A percentile compares a stretch with the other conserved stretches of the same genome.
These are phyloP conservation scores for Lindbergichthys nudifrons DNA, from an alignment of 2,797 vertebrate genomes.

Conservation along the genomic window DNA sequence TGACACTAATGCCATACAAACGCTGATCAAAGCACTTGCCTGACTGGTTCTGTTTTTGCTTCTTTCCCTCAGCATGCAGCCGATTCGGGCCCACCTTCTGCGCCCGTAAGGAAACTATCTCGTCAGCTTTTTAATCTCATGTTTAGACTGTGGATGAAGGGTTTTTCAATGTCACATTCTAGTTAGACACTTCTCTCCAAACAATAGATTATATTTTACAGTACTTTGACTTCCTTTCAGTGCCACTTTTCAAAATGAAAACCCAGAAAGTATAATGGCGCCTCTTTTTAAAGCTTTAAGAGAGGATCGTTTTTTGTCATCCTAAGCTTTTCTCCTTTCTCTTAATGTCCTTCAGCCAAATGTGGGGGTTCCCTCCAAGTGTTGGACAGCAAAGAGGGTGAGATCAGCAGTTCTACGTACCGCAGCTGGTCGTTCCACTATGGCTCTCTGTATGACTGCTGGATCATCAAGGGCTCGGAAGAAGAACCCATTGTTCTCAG, in stretches of 20 bases:
- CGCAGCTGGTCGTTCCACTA: constrained; percentile 78
- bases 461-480: constrained; percentile 83
- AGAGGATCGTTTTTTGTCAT: neutral
- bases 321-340: neutral
- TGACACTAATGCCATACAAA: neutral
- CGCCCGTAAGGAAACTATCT: constrained; percentile 71
- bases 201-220: neutral
- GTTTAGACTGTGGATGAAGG: neutral
- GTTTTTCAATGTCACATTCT: constrained; percentile 11
- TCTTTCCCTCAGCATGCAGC: constrained; percentile 65
- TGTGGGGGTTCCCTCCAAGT: constrained; percentile 78
- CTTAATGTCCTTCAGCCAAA: constrained; percentile 60
- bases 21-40: constrained; percentile 4
- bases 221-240: neutral
- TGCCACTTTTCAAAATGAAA: neutral
- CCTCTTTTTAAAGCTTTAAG: neutral
- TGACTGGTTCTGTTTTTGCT: constrained; percentile 36
- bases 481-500: constrained; percentile 86
- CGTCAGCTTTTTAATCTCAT: constrained; percentile 5
- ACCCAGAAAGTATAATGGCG: too few species aligned
- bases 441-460: constrained; percentile 81
- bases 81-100: constrained; percentile 61
- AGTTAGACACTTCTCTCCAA: neutral
- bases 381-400: constrained; percentile 75
- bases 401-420: constrained; percentile 80